Conservation (phyloP, 2,797 vertebrate species). For the Zalophus californianus region DNA sequence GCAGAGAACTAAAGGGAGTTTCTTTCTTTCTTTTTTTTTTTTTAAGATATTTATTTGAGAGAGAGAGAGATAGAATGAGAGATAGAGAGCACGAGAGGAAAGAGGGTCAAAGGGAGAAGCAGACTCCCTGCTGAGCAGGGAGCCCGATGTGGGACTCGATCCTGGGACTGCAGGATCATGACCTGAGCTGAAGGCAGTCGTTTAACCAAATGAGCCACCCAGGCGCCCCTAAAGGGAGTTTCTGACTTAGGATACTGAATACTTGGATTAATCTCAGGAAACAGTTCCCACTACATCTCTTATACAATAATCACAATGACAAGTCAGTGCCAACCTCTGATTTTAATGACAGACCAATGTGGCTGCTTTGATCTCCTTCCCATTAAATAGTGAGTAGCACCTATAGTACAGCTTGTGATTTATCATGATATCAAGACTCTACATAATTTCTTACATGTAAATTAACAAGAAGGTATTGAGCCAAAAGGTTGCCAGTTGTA, state of each 20-base stretch:
- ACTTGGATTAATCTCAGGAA: conserved; percentile 34
- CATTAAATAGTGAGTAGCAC: conserved; percentile 17
- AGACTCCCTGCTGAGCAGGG: no score
- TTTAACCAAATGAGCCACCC: no score
- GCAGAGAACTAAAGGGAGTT: conserved; percentile 33
- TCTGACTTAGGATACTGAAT: conserved; percentile 34
- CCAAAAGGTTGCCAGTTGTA: not conserved
- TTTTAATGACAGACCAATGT: conserved; percentile 39
- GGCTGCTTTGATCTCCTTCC: conserved; percentile 41
- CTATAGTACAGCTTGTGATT: not conserved
- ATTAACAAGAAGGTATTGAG: conserved; percentile 51
- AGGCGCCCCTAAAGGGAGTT: not conserved
- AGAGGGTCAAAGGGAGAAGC: no score
- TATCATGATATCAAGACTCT: not conserved
- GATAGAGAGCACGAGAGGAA: no score
- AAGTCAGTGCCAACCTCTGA: conserved; percentile 52
- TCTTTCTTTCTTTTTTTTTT: not conserved
- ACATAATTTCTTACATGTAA: not conserved
- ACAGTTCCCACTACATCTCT: not conserved
- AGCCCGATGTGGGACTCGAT: no score
- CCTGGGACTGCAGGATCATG: no score
- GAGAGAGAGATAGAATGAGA: no score
- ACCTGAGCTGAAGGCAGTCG: no score
- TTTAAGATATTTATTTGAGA: no score
- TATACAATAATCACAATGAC: conserved; percentile 39